Percentiles rank a stretch among this genome's conserved stretches.
These are phyloP conservation scores for Reticulitermes speratus DNA, from an alignment of 1,140 invertebrate genomes.

Conservation along the genomic window DNA sequence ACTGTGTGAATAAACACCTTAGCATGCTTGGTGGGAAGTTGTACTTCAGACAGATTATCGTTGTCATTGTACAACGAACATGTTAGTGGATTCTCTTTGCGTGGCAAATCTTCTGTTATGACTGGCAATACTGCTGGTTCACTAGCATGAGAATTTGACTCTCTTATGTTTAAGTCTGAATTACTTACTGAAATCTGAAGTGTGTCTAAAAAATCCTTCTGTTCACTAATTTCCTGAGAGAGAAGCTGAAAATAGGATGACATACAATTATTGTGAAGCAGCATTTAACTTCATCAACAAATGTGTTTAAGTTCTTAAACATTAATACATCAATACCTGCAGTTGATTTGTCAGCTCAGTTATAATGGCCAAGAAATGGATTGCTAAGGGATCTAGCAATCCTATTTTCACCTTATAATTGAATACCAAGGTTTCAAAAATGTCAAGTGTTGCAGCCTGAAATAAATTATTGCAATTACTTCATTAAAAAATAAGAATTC, in stretches of 20 bases:
- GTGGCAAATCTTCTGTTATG: not conserved
- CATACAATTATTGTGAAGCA: not conserved
- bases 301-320: not conserved
- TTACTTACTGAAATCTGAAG: not conserved
- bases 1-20: too few species aligned
- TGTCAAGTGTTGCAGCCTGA: constrained; percentile 35
- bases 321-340: constrained; percentile 27
- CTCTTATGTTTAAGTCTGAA: not conserved
- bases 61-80: not conserved
- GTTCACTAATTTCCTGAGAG: not conserved
- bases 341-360: constrained; percentile 33
- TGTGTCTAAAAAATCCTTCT: not conserved
- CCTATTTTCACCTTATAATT: constrained; percentile 36
- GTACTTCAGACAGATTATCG: too few species aligned
- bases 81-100: not conserved
- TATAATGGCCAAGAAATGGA: constrained; percentile 28
- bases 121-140: not conserved
- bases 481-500: too few species aligned
- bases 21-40: too few species aligned
- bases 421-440: constrained; percentile 36
- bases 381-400: constrained; percentile 28
- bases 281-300: not conserved
- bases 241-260: not conserved
- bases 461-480: constrained; percentile 8
- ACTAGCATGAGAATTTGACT: not conserved